These are phyloP conservation scores for Menura novaehollandiae DNA, from an alignment of 2,113 vertebrate genomes.

Conservation along the genomic window DNA sequence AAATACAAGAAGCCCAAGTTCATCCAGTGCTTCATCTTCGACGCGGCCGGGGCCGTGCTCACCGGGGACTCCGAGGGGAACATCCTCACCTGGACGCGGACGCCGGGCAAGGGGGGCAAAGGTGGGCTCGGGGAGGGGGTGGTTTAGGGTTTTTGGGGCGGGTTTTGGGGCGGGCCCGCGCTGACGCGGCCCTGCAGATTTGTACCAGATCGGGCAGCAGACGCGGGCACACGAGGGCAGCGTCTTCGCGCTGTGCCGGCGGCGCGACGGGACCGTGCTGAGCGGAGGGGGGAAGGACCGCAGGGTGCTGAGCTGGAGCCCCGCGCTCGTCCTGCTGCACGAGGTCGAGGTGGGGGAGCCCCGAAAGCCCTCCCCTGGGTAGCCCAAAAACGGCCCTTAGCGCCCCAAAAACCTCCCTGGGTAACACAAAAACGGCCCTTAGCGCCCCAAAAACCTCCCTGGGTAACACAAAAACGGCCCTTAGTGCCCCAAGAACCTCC, in stretches of 20 bases:
- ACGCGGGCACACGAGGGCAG: conserved; percentile 89
- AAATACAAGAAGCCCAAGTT: too few relatives aligned
- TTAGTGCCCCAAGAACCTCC: fast-evolving
- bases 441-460: neutral
- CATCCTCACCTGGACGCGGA: too few relatives aligned
- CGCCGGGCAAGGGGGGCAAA: too few relatives aligned
- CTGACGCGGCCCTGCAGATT: conserved; percentile 68
- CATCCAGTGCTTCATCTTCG: too few relatives aligned
- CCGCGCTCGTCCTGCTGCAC: conserved; percentile 77
- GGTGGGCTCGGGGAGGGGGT: neutral
- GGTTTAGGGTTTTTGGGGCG: neutral
- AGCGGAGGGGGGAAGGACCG: conserved; percentile 91
- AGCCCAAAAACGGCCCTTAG: neutral
- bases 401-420: too few relatives aligned
- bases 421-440: neutral
- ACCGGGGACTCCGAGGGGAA: too few relatives aligned
- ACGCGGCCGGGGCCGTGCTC: too few relatives aligned
- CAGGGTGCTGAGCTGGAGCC: conserved; percentile 85
- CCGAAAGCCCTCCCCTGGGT: neutral
- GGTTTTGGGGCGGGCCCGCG: neutral
- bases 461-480: conserved; percentile 1
- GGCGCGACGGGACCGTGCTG: conserved; percentile 81
- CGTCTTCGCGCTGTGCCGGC: conserved; percentile 84
- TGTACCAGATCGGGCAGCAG: conserved; percentile 87
- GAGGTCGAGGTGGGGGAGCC: conserved; percentile 84